Conservation (phyloP, 1,140 invertebrate genomes). For the Drosophila sp. region DNA sequence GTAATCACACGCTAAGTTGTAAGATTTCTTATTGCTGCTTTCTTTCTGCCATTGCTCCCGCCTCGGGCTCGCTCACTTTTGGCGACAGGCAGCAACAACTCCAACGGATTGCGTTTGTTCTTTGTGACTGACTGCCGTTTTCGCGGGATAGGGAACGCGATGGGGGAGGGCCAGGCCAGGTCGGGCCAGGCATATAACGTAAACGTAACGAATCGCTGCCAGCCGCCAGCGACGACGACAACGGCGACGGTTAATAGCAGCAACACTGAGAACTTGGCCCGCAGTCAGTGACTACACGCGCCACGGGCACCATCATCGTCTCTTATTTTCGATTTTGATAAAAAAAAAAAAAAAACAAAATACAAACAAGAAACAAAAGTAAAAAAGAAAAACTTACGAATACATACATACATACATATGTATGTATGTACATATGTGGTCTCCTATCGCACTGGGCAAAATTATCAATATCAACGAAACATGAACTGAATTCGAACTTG, state of each 20-base stretch:
- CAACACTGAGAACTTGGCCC: conserved; percentile 41
- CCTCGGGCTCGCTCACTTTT: conserved; percentile 16
- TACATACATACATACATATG: conserved; percentile 27
- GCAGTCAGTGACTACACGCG: conserved; percentile 60
- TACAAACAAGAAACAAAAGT: conserved; percentile 32
- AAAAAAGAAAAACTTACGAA: conserved; percentile 17
- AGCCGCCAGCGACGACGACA: conserved; percentile 27
- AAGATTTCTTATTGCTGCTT: conserved; percentile 62
- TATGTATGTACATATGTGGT: conserved; percentile 15
- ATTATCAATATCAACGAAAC: conserved; percentile 30
- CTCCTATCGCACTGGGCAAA: conserved; percentile 40
- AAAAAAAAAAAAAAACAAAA: conserved; percentile 26
- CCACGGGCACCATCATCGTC: conserved; percentile 47
- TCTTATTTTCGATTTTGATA: conserved; percentile 23
- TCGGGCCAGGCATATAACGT: conserved; percentile 40
- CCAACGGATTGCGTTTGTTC: conserved; percentile 64
- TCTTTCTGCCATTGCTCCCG: conserved; percentile 37
- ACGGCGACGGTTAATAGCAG: conserved; percentile 64
- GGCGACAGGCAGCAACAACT: conserved; percentile 35
- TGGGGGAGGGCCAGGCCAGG: conserved; percentile 20
- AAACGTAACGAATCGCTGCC: conserved; percentile 61
- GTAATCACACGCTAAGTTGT: conserved; percentile 67
- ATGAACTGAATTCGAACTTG: conserved; percentile 24
- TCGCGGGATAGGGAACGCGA: background rate
- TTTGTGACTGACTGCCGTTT: conserved; percentile 63